A percentile compares a stretch with the other conserved stretches of the same genome.
Conservation (phyloP, 1,140 invertebrate species). For the Zaprionus lachaisei region DNA sequence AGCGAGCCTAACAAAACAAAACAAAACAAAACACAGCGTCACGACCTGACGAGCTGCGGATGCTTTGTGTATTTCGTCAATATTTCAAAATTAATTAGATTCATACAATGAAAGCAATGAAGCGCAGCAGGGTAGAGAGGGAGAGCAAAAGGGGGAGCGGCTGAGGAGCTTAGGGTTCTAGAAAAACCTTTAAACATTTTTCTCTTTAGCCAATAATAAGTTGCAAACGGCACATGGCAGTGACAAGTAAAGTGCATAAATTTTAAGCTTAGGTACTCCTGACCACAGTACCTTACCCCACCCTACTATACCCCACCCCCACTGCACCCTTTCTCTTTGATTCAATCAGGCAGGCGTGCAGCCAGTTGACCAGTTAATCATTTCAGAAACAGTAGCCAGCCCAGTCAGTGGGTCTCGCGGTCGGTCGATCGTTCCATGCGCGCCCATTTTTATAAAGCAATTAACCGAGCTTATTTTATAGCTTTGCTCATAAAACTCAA, state of each 20-base stretch:
- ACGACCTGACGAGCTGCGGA: slow-evolving; percentile 9
- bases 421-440: slow-evolving; percentile 33
- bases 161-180: slow-evolving; percentile 20
- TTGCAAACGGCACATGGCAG: slow-evolving; percentile 21
- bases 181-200: slow-evolving; percentile 19
- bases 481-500: slow-evolving; percentile 68
- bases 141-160: neutral
- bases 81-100: slow-evolving; percentile 77
- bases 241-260: slow-evolving; percentile 56
- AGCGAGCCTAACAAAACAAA: neutral
- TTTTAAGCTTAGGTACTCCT: slow-evolving; percentile 28
- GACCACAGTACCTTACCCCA: neutral
- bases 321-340: slow-evolving; percentile 16
- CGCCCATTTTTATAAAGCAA: slow-evolving; percentile 78
- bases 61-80: slow-evolving; percentile 51
- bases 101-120: slow-evolving; percentile 41
- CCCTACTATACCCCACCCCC: neutral
- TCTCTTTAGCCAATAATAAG: slow-evolving; percentile 28
- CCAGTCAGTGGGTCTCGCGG: slow-evolving; percentile 8
- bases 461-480: slow-evolving; percentile 78
- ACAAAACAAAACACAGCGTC: slow-evolving; percentile 14
- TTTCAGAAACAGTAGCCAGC: slow-evolving; percentile 44
- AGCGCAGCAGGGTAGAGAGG: slow-evolving; percentile 6
- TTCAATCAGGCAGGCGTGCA: slow-evolving; percentile 18
- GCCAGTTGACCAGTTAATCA: slow-evolving; percentile 45